Evolutionary conservation across 2,888 invertebrate species (phyloP), one percentile per base, ranked within the genome.

Genomic region (Linyphia triangularis): DNA sequence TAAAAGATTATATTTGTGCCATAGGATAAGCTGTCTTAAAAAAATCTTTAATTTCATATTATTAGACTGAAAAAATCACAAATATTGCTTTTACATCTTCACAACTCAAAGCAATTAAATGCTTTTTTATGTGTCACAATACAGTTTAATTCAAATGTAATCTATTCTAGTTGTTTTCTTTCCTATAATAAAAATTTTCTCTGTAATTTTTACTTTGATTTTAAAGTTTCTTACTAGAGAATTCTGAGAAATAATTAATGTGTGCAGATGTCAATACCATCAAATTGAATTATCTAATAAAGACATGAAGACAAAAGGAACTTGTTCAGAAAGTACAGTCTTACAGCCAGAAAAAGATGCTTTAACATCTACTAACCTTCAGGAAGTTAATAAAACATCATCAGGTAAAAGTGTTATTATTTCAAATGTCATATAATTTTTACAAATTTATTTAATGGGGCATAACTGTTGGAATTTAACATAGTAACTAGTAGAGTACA

Each of bases 261-360:
- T 22, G 59, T 77, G 22, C 26, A 77, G 77, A 40, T 77, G 77
- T 6, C 77, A 77, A n/a, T 77, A 63, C 61, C 61, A 26, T 16
- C 26, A 77, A 40, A 77, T 63, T 37, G 77, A 63, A 77, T 26
- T n/a, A n/a, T 67, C 33, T 37, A 37, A 22, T 37, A 59, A 19
- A 19, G 40, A 63, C 24, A n/a, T 63, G 37, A 22, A 77, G 7
- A 13, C 37, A 6, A 77, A 40, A 10, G 16, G 37, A 22, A 63
- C n/a, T 33, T 77, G 33, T 22, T 37, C n/a, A n/a, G 77, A 77
- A 40, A 63, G 37, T 26, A 7, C 16, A n/a, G 2, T 30, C 33
- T 37, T 63, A 22, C 6, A 59, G 4, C 10, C 57, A 57, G 16
- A 51, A 51, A n/a, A 13, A 16, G n/a, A 51, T 0, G 51, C n/a